Base-by-base conservation (phyloP, 2,888 invertebrate species). In the Chloroclysta siterata region DNA sequence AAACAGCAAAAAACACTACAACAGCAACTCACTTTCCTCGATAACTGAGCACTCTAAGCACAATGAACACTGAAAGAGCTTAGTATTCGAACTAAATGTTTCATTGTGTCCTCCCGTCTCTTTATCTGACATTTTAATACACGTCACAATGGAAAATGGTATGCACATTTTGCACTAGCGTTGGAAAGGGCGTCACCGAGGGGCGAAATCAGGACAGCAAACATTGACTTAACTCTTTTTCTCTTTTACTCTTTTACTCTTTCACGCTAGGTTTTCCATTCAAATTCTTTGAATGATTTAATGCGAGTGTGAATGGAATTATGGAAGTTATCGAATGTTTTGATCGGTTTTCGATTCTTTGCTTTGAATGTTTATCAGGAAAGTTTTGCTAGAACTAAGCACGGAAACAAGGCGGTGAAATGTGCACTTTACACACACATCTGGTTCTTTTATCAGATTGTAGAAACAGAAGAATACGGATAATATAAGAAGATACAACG, bases 201-300 rank as follows among this genome's bases (percentile, higher is more conserved):
- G 81, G 82, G 85, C 83, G 82, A 81, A 92, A 92, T 93, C 91
- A 91, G 88, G 89, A 82, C 82, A 72, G 91, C 91, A 90, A 92
- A 93, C 89, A 92, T 92, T 92, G 91, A 92, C 93, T 90, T 85
- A 88, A 82, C 83, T 87, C 87, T 90, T 92, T 91, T 89, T 87
- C 86, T 89, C 86, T 89, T 89, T 89, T 86, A 89, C 89, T 89
- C 89, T 90, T 90, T 91, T 89, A 90, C 87, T 87, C 84, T 78
- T 89, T 91, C 89, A 91, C 88, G 90, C 84, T 82, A 87, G 85
- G 77, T 88, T 89, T 86, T 83, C 81, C 84, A 85, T 84, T 84
- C 77, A 68, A 77, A 73, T 75, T 77, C 73, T 83, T 83, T 80
- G 81, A 87, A 88, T 86, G 81, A 85, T 86, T 87, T 81, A 80